phyloP scores from a whole-genome alignment of 2,797 vertebrate genomes.

The Amblyraja radiata region DNA sequence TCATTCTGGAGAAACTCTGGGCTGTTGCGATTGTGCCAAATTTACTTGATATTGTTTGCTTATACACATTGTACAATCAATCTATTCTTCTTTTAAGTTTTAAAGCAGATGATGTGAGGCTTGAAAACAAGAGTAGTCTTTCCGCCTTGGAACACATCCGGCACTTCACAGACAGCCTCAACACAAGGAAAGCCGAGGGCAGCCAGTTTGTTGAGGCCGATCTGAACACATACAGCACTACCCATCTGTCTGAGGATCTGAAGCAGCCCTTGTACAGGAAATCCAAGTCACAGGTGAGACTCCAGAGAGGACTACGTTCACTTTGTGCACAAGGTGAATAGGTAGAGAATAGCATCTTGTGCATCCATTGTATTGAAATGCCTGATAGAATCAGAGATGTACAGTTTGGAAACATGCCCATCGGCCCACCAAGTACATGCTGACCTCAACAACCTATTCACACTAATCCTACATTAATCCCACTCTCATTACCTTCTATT shows the following conservation, averaged over 20 bases:
- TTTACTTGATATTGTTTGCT: background rate
- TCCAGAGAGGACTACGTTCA: background rate
- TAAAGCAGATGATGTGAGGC: slow-evolving; percentile 61
- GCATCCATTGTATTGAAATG: background rate
- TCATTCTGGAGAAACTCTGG: background rate
- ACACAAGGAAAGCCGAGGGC: slow-evolving; percentile 85
- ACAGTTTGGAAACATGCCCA: no score
- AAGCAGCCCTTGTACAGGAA: slow-evolving; percentile 94
- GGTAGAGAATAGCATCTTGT: background rate
- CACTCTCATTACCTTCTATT: no score
- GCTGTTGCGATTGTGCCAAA: background rate
- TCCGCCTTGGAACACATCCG: slow-evolving; percentile 92
- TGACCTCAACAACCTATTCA: no score
- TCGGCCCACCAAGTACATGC: no score
- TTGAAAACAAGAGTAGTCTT: slow-evolving; percentile 69
- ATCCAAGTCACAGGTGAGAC: slow-evolving; percentile 93
- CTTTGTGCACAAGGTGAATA: background rate
- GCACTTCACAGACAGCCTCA: slow-evolving; percentile 84
- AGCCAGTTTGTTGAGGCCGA: slow-evolving; percentile 81
- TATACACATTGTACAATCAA: background rate
- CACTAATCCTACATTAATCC: no score
- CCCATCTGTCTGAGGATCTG: slow-evolving; percentile 77
- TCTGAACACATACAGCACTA: slow-evolving; percentile 69
- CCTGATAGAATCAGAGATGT: background rate
- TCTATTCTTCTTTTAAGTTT: slow-evolving; percentile 62